phyloP scores from a whole-genome alignment of 2,113 vertebrate species.

The Chiloscyllium plagiosum region DNA sequence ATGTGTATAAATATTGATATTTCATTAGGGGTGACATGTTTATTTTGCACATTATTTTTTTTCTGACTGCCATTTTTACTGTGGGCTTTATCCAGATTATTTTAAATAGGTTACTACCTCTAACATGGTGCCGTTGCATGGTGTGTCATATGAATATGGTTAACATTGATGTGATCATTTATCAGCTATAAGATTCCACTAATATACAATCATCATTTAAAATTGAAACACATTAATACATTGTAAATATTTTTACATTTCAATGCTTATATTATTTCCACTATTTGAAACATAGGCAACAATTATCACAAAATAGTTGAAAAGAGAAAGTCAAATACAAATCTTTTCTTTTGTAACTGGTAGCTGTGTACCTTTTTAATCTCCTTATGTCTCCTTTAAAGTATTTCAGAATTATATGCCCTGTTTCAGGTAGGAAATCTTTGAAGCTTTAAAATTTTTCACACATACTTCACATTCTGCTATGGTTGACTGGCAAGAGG shows the following conservation, averaged over 20 bases:
- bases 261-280: background rate
- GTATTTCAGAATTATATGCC: background rate
- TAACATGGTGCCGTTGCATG: background rate
- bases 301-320: background rate
- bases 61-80: background rate
- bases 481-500: background rate
- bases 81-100: background rate
- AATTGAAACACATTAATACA: background rate
- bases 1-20: background rate
- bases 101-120: background rate
- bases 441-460: background rate
- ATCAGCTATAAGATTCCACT: background rate
- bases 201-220: background rate
- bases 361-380: background rate
- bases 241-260: background rate
- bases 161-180: background rate
- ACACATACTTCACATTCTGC: background rate
- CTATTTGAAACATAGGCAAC: background rate
- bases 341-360: background rate
- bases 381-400: background rate
- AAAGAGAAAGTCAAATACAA: background rate
- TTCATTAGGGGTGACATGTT: background rate
- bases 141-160: background rate
- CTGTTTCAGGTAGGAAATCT: background rate
- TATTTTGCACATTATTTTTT: background rate